These are phyloP conservation scores for Indicator indicator DNA, from an alignment of 2,113 vertebrate species.

Conservation along the genomic window DNA sequence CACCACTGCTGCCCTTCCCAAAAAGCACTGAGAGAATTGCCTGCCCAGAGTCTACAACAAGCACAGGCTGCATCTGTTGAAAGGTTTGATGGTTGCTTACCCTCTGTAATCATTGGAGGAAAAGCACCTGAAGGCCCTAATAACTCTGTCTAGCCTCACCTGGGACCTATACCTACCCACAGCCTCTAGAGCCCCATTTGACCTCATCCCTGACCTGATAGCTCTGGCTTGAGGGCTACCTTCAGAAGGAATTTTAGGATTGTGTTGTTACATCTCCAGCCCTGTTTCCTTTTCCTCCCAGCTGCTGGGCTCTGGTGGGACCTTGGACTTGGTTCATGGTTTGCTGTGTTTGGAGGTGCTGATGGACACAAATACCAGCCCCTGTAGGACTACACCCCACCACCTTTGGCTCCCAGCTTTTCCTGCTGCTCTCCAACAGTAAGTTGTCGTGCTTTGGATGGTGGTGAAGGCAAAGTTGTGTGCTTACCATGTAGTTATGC, in stretches of 20 bases:
- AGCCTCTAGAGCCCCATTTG: neutral
- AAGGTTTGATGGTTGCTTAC: neutral
- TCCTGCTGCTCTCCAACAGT: neutral
- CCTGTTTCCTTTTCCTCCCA: accelerated
- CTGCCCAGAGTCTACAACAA: neutral
- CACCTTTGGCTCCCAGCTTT: accelerated
- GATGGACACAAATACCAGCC: accelerated
- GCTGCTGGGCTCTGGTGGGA: neutral
- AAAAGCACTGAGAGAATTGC: neutral
- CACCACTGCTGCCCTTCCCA: neutral
- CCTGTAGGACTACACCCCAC: accelerated
- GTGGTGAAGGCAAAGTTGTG: neutral
- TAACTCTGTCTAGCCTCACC: neutral
- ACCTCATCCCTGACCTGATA: neutral
- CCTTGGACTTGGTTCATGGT: accelerated
- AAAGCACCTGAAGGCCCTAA: neutral
- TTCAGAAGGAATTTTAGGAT: accelerated
- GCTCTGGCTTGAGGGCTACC: accelerated
- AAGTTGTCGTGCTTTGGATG: accelerated
- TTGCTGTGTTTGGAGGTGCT: accelerated
- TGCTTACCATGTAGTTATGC: accelerated
- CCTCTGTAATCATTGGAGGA: neutral
- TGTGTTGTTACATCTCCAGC: accelerated
- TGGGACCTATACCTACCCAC: neutral
- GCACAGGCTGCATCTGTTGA: accelerated